Conservation (phyloP, 35 echinoderm and acorn worm genomes). For the Amphiura filiformis region DNA sequence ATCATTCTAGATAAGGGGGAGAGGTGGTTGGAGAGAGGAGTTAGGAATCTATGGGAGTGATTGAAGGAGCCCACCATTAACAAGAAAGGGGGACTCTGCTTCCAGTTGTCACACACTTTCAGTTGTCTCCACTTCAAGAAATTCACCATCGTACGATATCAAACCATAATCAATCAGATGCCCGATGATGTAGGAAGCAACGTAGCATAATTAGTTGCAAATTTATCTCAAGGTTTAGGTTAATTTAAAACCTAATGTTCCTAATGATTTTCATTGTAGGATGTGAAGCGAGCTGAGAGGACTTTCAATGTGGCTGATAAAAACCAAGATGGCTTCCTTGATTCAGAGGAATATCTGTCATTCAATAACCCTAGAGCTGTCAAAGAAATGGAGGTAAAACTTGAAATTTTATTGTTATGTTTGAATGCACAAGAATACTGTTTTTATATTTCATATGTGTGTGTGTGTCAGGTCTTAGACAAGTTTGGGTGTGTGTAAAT, state of each 20-base stretch:
- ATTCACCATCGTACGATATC: too few relatives aligned
- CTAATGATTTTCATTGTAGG: slow-evolving; percentile 23
- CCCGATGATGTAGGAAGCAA: neutral
- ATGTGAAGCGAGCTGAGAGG: slow-evolving; percentile 46
- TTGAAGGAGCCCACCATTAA: too few relatives aligned
- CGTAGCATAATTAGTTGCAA: neutral
- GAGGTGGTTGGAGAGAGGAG: too few relatives aligned
- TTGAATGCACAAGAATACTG: neutral
- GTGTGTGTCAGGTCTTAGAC: neutral
- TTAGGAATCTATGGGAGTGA: too few relatives aligned
- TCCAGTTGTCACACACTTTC: too few relatives aligned
- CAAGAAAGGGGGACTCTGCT: too few relatives aligned
- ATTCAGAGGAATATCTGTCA: slow-evolving; percentile 26
- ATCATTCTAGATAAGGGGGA: too few relatives aligned
- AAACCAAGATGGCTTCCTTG: slow-evolving; percentile 52
- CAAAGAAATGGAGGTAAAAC: slow-evolving; percentile 61
- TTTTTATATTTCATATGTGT: neutral
- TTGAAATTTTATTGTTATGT: neutral
- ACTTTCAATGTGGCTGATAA: slow-evolving; percentile 39
- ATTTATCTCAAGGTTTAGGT: too few relatives aligned
- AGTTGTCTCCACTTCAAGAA: too few relatives aligned
- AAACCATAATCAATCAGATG: too few relatives aligned
- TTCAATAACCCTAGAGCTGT: slow-evolving; percentile 55
- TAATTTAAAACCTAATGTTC: too few relatives aligned
- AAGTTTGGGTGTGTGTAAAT: too few relatives aligned